Evolutionary conservation across 2,797 vertebrate species (phyloP).

Genomic region (Huso huso): DNA sequence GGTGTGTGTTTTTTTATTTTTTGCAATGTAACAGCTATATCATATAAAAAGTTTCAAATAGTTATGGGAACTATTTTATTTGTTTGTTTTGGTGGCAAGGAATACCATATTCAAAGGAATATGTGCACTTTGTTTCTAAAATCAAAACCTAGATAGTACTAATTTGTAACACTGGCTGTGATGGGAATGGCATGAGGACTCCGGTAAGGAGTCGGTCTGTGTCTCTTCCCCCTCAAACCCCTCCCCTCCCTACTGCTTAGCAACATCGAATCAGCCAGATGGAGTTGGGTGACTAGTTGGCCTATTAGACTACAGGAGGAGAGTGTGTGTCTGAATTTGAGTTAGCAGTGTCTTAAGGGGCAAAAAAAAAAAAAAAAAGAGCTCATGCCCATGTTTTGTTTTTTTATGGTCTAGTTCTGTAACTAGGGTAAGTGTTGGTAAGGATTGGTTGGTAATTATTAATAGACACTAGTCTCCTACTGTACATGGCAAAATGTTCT

Average conservation of each 20-base stretch:
- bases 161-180: too few relatives aligned
- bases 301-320: slow-evolving; percentile 55
- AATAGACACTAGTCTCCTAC: slow-evolving; percentile 41
- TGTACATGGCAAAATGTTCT: slow-evolving; percentile 25
- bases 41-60: too few relatives aligned
- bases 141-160: too few relatives aligned
- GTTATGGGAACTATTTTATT: too few relatives aligned
- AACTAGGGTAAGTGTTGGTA: slow-evolving; percentile 47
- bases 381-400: slow-evolving; percentile 39
- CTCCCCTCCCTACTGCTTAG: slow-evolving; percentile 68
- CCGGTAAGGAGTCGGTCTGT: too few relatives aligned
- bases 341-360: slow-evolving; percentile 48
- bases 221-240: too few relatives aligned
- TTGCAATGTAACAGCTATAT: too few relatives aligned
- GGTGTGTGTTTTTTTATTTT: too few relatives aligned
- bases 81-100: too few relatives aligned
- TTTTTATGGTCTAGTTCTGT: slow-evolving; percentile 33
- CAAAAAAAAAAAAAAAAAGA: slow-evolving; percentile 18
- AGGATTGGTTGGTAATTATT: slow-evolving; percentile 26
- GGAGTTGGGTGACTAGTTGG: slow-evolving; percentile 43
- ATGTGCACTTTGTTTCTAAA: too few relatives aligned
- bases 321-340: slow-evolving; percentile 61
- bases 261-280: slow-evolving; percentile 66
- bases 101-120: too few relatives aligned
- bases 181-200: too few relatives aligned